phyloP scores from a whole-genome alignment of 2,797 vertebrate genomes.

The Thamnophis elegans region DNA sequence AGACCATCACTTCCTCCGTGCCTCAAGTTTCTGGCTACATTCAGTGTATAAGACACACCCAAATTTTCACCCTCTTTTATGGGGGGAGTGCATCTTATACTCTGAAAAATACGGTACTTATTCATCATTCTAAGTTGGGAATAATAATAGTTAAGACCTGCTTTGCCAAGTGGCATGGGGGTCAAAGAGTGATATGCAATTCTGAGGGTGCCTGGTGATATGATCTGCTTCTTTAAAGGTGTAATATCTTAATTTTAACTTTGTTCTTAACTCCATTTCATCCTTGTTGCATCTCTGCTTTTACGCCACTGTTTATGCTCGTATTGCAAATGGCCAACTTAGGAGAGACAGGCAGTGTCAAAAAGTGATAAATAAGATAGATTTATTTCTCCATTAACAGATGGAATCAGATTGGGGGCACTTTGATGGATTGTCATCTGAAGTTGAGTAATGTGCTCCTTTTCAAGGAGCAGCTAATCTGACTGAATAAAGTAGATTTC shows the following conservation, averaged over 20 bases:
- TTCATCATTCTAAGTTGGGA: background rate
- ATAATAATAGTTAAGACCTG: background rate
- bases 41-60: too few relatives aligned
- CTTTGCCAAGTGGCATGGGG: background rate
- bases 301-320: background rate
- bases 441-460: background rate
- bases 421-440: background rate
- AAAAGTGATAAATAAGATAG: background rate
- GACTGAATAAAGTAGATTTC: background rate
- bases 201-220: background rate
- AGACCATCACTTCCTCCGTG: too few relatives aligned
- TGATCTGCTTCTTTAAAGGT: background rate
- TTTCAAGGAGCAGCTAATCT: background rate
- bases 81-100: too few relatives aligned
- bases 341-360: background rate
- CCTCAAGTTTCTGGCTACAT: too few relatives aligned
- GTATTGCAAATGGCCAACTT: background rate
- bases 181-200: background rate
- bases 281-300: background rate
- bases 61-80: too few relatives aligned
- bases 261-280: background rate
- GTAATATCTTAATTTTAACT: background rate
- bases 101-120: too few relatives aligned
- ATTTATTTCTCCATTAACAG: background rate
- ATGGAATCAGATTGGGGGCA: background rate